Evolutionary conservation across 2,797 vertebrate genomes (phyloP).

Genomic region (Chelon labrosus): DNA sequence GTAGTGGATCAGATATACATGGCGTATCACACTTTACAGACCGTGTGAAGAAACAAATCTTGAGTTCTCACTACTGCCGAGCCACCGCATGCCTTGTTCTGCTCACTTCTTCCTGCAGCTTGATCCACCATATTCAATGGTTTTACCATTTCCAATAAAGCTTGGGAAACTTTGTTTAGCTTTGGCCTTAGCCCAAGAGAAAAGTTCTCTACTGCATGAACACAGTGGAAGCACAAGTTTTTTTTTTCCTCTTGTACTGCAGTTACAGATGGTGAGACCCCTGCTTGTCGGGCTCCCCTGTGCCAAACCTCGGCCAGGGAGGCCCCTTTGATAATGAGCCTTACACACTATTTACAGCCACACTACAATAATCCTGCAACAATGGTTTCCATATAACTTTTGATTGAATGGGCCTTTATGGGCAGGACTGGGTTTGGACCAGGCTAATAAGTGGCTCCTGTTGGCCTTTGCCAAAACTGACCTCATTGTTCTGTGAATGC

Average conservation of each 20-base stretch:
- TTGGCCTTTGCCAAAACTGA: slow-evolving; percentile 66
- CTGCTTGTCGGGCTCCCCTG: slow-evolving; percentile 57
- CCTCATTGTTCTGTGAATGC: slow-evolving; percentile 54
- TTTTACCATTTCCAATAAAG: slow-evolving; percentile 68
- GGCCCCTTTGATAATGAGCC: slow-evolving; percentile 78
- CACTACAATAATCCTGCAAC: slow-evolving; percentile 78
- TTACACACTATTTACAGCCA: slow-evolving; percentile 78
- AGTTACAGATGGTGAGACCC: slow-evolving; percentile 69
- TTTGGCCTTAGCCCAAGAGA: slow-evolving; percentile 59
- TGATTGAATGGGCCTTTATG: slow-evolving; percentile 69
- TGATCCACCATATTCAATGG: slow-evolving; percentile 52
- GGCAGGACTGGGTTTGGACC: slow-evolving; percentile 51
- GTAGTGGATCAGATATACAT: slow-evolving; percentile 18
- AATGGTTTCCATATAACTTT: slow-evolving; percentile 80
- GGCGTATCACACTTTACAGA: slow-evolving; percentile 16
- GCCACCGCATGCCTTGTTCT: slow-evolving; percentile 35
- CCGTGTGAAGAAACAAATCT: slow-evolving; percentile 37
- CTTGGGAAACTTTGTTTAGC: slow-evolving; percentile 66
- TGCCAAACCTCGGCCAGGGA: slow-evolving; percentile 77
- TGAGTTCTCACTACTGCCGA: slow-evolving; percentile 45
- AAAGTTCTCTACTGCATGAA: slow-evolving; percentile 60
- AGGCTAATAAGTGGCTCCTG: slow-evolving; percentile 63
- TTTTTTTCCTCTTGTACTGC: slow-evolving; percentile 20
- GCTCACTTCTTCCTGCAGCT: slow-evolving; percentile 50
- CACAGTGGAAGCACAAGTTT: slow-evolving; percentile 51